Base-by-base conservation (phyloP, 1,140 invertebrate genomes). In the Lucilia cuprina region DNA sequence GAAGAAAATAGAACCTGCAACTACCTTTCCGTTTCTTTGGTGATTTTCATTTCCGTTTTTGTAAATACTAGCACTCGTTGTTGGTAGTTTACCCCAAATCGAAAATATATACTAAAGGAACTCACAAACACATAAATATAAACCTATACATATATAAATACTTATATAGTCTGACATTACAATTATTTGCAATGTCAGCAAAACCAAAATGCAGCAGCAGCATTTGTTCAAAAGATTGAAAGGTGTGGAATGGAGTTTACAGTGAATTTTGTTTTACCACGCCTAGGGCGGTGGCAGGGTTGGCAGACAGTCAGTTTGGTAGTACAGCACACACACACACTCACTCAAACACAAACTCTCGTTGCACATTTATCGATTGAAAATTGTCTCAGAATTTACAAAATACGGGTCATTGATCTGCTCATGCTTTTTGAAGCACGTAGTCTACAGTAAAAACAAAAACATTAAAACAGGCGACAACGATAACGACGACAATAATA, bases 281-380 rank as follows among this genome's bases (percentile, higher is more conserved):
- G 65, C 65, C 19, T 70, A 70, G 65, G 65, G 65, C 65, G 65
- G 65, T 70, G 65, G 65, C 65, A 70, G 65, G 19, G 65, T 17
- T 70, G 65, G 65, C 65, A 70, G 65, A 21, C 65, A 25, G 19
- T n/a, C 65, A 70, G n/a, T 19, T 7, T 70, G 12, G n/a, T 12
- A 70, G 19, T 5, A 70, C 25, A 70, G 0, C 65, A 21, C 65
- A 21, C n/a, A 70, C 65, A 70, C 65, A 70, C 25, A 30, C 25
- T 30, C 25, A 30, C 25, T 30, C 25, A 70, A 70, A 4, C 65
- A 21, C 65, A 21, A 0, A 70, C 65, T 21, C 65, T 21, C 65
- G 65, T 21, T 70, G 65, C 65, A 70, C 65, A 70, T 70, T 70
- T 70, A 70, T 70, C 65, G 65, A 70, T 70, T 70, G 65, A 70